Evolutionary conservation across 2,113 vertebrate species (phyloP), one percentile per base, ranked within the genome.

Genomic region (Odontophorus gujanensis): DNA sequence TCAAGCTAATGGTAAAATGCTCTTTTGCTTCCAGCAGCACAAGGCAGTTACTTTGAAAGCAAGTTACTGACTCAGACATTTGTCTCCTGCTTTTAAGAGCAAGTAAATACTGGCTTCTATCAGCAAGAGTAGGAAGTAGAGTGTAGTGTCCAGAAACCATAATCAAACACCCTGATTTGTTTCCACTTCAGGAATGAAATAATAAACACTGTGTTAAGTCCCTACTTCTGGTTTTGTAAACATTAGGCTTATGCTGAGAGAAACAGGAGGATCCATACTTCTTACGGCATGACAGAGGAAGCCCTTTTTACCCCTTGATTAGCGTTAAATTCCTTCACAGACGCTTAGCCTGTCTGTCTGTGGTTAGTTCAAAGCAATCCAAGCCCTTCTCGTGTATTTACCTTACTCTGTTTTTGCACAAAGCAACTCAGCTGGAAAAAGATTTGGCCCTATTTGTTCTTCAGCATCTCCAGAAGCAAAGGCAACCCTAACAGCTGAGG

Each of bases 251-350:
- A 25, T 5, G 8, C 43, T 40, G 40, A 63, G 61, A 75, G 36
- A 66, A 90, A 57, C 38, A 83, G 74, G 20, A 21, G 14, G 25
- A 68, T 58, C 45, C 30, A 26, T 38, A 38, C 43, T 86, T 51
- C 38, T 36, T 53, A 5, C 50, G 50, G 21, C 4, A 19, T 58
- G 67, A 59, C 2, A 47, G 7, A 11, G 17, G 34, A 81, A 92
- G 20, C 5, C 59, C 1, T 40, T 86, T 88, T 20, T 65, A 58
- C 59, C 47, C 59, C 45, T 48, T 28, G 30, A 6, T 81, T 7
- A 0, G 0, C 26, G 22, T 77, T 48, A n/a, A 90, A 84, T 90
- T 77, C 40, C 62, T 88, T 73, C 17, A 10, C 0, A 0, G 2
- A 0, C 65, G 58, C 30, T 86, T 76, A 43, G 20, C 73, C 25